These are phyloP conservation scores for Hipposideros armiger DNA, from an alignment of 2,113 vertebrate species.

Conservation along the genomic window DNA sequence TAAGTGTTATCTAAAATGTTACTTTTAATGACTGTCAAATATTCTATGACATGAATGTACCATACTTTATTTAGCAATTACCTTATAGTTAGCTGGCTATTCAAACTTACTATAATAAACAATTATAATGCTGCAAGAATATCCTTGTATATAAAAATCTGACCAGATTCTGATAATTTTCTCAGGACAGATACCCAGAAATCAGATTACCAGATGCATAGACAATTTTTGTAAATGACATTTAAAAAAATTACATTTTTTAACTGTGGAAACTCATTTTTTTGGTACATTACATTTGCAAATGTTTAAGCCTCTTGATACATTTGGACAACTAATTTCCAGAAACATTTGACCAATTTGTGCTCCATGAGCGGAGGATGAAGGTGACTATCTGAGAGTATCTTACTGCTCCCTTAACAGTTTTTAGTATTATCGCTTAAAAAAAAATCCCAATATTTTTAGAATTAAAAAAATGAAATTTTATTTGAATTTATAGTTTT, in stretches of 20 bases:
- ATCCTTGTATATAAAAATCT: background rate
- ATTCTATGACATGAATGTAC: background rate
- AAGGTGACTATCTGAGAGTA: background rate
- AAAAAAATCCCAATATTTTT: constrained; percentile 1
- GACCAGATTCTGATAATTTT: background rate
- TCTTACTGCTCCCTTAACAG: background rate
- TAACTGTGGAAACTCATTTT: background rate
- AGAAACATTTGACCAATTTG: background rate
- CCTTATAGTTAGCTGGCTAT: background rate
- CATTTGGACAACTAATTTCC: constrained; percentile 39
- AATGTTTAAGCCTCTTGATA: background rate
- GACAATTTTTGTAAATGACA: background rate
- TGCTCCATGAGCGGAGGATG: background rate
- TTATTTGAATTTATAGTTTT: background rate
- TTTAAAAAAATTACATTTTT: background rate
- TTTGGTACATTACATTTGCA: background rate
- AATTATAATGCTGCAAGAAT: background rate
- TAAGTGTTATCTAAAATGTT: background rate
- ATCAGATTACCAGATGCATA: background rate
- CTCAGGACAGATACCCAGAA: background rate
- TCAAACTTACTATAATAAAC: background rate
- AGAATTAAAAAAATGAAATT: background rate
- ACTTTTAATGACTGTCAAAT: background rate
- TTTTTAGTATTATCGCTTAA: background rate
- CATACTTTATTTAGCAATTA: constrained; percentile 26